These are phyloP conservation scores for Bombus fervidus DNA, from an alignment of 1,140 invertebrate genomes.

Conservation along the genomic window DNA sequence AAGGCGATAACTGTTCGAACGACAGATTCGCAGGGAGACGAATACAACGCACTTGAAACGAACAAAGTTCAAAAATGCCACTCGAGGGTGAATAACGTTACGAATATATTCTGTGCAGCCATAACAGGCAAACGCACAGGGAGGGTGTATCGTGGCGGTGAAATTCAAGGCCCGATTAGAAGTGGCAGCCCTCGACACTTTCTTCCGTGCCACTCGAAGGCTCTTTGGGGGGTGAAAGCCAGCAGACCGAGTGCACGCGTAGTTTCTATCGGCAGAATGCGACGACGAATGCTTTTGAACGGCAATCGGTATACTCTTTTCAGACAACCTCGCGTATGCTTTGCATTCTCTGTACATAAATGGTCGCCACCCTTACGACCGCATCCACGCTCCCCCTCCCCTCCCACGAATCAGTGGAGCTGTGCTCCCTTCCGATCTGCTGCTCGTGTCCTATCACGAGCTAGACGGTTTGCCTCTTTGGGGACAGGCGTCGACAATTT, in stretches of 20 bases:
- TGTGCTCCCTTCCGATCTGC: conserved; percentile 10
- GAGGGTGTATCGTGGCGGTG: conserved; percentile 16
- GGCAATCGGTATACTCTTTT: conserved; percentile 42
- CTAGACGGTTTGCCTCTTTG: conserved; percentile 26
- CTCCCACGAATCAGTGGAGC: conserved; percentile 20
- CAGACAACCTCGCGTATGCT: background rate
- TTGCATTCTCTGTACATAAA: conserved; percentile 37
- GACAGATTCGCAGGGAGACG: background rate
- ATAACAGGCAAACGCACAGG: too few relatives aligned
- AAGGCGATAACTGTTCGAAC: background rate
- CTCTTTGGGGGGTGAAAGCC: conserved; percentile 23
- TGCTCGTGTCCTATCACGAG: conserved; percentile 43
- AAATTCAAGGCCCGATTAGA: conserved; percentile 48
- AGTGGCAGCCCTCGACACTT: conserved; percentile 39
- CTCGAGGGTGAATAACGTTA: conserved; percentile 38
- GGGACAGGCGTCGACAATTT: conserved; percentile 19
- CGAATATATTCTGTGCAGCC: conserved; percentile 16
- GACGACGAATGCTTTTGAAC: conserved; percentile 40
- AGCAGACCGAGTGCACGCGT: conserved; percentile 36
- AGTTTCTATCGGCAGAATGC: background rate
- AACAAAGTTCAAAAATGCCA: conserved; percentile 16
- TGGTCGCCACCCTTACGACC: conserved; percentile 20
- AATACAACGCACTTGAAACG: conserved; percentile 3
- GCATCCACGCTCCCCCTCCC: conserved; percentile 12
- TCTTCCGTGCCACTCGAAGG: conserved; percentile 25